phyloP scores from a whole-genome alignment of 2,888 invertebrate species.

The Thereva nobilitata region DNA sequence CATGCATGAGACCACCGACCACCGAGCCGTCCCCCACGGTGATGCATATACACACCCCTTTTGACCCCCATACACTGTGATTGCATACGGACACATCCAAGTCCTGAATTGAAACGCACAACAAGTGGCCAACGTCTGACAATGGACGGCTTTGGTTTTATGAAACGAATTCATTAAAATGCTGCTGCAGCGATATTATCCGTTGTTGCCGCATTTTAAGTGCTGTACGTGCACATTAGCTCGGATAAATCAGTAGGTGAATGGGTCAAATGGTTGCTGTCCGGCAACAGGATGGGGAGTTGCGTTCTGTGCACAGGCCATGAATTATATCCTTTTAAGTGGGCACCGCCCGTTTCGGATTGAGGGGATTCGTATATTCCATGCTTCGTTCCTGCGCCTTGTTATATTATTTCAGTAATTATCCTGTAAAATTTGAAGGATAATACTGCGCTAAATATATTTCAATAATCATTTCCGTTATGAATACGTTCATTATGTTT shows the following conservation, averaged over 20 bases:
- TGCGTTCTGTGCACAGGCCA: neutral
- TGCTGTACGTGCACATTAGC: neutral
- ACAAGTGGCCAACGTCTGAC: conserved; percentile 8
- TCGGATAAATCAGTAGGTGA: conserved; percentile 29
- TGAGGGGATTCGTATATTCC: too few species aligned
- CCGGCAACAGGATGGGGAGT: neutral
- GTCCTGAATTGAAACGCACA: conserved; percentile 17
- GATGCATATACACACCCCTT: neutral
- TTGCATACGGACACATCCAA: conserved; percentile 16
- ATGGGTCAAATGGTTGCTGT: conserved; percentile 19
- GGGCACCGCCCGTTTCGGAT: neutral
- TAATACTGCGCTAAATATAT: too few species aligned
- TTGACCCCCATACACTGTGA: conserved; percentile 11
- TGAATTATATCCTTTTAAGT: conserved; percentile 3
- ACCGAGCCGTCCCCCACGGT: conserved; percentile 13
- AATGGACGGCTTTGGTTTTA: neutral
- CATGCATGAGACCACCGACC: conserved; percentile 7
- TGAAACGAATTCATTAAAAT: conserved; percentile 5
- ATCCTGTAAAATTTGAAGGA: too few species aligned
- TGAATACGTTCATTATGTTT: too few species aligned
- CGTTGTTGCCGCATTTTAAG: conserved; percentile 7
- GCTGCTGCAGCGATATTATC: conserved; percentile 8
- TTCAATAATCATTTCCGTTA: too few species aligned
- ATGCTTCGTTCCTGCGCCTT: too few species aligned
- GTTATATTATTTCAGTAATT: too few species aligned